Evolutionary conservation across 2,888 invertebrate species (phyloP).

Genomic region (Archips crataeganus): DNA sequence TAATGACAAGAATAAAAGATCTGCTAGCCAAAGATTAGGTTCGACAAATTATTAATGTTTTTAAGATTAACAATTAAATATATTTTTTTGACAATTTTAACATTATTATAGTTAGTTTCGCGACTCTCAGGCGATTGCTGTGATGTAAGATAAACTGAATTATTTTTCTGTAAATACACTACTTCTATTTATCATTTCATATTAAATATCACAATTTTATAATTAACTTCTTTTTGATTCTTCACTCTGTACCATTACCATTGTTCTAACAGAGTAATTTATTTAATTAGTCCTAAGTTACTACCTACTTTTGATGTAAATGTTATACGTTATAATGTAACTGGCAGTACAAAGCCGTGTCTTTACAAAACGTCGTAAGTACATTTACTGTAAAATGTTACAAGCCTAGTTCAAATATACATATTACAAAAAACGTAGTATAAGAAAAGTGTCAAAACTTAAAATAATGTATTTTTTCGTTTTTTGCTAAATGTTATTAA

Average conservation of each 20-base stretch:
- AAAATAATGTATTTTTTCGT: conserved; percentile 10
- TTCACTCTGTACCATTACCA: conserved; percentile 23
- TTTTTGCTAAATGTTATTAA: conserved; percentile 4
- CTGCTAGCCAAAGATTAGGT: conserved; percentile 84
- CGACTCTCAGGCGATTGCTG: conserved; percentile 82
- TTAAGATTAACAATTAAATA: conserved; percentile 54
- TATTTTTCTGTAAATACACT: conserved; percentile 57
- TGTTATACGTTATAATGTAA: conserved; percentile 23
- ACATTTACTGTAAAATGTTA: conserved; percentile 25
- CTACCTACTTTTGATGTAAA: conserved; percentile 18
- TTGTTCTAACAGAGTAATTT: conserved; percentile 38
- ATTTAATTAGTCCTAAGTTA: conserved; percentile 33
- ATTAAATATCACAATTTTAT: conserved; percentile 8
- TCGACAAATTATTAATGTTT: conserved; percentile 56
- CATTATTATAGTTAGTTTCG: conserved; percentile 69
- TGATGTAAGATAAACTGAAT: conserved; percentile 77
- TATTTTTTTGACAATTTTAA: conserved; percentile 67
- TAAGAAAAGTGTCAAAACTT: conserved; percentile 9
- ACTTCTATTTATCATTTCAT: conserved; percentile 40
- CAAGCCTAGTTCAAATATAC: conserved; percentile 31
- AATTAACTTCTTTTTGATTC: not conserved
- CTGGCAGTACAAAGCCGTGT: conserved; percentile 43
- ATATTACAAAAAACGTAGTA: conserved; percentile 11
- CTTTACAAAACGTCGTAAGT: conserved; percentile 35
- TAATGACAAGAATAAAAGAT: conserved; percentile 71